phyloP scores from a whole-genome alignment of 37 sponge, comb jelly and placozoan genomes.

The Amphimedon queenslandica region DNA sequence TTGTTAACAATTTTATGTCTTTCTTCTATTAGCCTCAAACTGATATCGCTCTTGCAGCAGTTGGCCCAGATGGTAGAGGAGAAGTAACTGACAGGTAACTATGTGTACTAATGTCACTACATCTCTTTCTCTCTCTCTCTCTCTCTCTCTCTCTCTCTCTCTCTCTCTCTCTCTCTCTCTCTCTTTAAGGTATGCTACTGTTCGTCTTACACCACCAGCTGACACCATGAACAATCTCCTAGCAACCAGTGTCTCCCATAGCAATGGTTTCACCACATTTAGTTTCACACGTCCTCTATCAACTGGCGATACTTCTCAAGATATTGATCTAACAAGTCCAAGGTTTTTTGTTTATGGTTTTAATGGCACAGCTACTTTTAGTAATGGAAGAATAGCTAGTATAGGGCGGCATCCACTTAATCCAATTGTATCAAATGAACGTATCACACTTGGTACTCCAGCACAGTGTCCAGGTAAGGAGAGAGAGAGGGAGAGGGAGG shows the following conservation, averaged over 20 bases:
- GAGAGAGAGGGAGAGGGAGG: no score
- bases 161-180: not conserved
- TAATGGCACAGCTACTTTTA: slow-evolving; percentile 23
- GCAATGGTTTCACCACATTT: slow-evolving; percentile 26
- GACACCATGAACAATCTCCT: slow-evolving; percentile 31
- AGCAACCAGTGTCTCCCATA: not conserved
- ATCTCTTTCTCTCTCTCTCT: not conserved
- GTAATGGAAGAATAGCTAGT: no score
- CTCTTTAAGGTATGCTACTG: slow-evolving; percentile 5
- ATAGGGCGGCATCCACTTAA: slow-evolving; percentile 25
- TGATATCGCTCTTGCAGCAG: slow-evolving; percentile 37
- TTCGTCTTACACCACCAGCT: slow-evolving; percentile 19
- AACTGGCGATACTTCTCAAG: slow-evolving; percentile 13
- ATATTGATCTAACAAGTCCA: slow-evolving; percentile 25
- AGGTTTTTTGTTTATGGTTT: slow-evolving; percentile 40
- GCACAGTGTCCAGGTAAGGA: no score
- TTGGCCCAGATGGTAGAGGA: slow-evolving; percentile 15
- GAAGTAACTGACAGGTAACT: slow-evolving; percentile 57
- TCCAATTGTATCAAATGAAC: slow-evolving; percentile 25
- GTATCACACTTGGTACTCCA: no score
- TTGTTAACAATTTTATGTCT: no score
- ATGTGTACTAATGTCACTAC: not conserved
- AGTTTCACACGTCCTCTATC: slow-evolving; percentile 41
- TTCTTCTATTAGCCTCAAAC: slow-evolving; percentile 18
- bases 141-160: no score